Conservation (phyloP, 2,113 vertebrate genomes). For the Epinephelus lanceolatus region DNA sequence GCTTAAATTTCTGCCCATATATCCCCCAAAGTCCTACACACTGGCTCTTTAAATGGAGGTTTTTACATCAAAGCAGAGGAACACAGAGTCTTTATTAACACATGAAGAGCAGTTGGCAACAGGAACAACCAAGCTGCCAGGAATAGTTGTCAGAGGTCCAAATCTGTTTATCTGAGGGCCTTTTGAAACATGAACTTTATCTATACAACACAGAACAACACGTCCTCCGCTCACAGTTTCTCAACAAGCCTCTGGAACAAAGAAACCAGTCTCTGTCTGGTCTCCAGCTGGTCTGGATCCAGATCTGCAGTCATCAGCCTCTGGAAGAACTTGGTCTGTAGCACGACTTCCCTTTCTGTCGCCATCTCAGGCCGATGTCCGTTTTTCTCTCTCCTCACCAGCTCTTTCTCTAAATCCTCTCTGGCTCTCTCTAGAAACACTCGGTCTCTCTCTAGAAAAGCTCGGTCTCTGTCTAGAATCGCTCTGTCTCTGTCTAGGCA, state of each 20-base stretch:
- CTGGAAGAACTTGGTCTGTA: constrained; percentile 18
- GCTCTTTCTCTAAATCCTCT: constrained; percentile 32
- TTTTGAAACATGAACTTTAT: no score
- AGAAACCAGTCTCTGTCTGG: constrained; percentile 50
- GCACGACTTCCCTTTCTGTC: constrained; percentile 47
- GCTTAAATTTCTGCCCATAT: no score
- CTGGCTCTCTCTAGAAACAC: constrained; percentile 12
- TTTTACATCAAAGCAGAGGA: background rate
- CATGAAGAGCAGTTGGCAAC: background rate
- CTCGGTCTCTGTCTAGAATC: constrained; percentile 51
- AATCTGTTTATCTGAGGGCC: no score
- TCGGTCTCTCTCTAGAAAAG: constrained; percentile 12
- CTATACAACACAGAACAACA: no score
- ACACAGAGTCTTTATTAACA: background rate
- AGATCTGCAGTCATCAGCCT: constrained; percentile 18
- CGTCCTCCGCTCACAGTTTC: constrained; percentile 37
- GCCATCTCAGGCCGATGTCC: constrained; percentile 14
- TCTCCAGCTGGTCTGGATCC: constrained; percentile 43
- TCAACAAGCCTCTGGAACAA: constrained; percentile 62
- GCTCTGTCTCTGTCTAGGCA: constrained; percentile 41
- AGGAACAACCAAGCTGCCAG: background rate
- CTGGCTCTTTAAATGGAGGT: background rate
- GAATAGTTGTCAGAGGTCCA: background rate
- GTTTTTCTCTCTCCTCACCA: constrained; percentile 10
- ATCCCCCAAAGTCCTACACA: no score